Percentiles rank a stretch among this genome's conserved stretches.
These are phyloP conservation scores for Romanogobio albipinnatus DNA, from an alignment of 2,113 vertebrate genomes.

Conservation along the genomic window DNA sequence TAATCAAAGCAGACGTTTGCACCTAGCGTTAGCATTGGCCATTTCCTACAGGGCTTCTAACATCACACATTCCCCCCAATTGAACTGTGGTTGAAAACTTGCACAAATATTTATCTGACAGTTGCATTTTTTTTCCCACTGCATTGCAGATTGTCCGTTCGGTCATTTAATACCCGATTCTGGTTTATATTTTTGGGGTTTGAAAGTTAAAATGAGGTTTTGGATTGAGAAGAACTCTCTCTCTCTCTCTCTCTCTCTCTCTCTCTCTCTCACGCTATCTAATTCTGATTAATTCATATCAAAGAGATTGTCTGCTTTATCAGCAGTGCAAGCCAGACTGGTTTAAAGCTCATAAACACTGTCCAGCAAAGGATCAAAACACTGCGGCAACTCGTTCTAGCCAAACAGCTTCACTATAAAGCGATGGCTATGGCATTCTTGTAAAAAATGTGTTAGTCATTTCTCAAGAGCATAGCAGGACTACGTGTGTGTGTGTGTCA, in stretches of 20 bases:
- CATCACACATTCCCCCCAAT: constrained; percentile 9
- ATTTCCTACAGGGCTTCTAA: constrained; percentile 51
- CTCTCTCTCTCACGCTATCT: no score
- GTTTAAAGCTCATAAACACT: constrained; percentile 62
- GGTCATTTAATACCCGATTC: not conserved
- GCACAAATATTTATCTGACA: constrained; percentile 49
- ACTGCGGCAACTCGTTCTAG: not conserved
- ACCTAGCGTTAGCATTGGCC: constrained; percentile 49
- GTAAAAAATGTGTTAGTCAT: constrained; percentile 48
- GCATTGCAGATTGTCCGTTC: not conserved
- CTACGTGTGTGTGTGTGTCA: constrained; percentile 44
- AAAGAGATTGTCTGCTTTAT: constrained; percentile 16
- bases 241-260: no score
- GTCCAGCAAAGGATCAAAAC: constrained; percentile 56
- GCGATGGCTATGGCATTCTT: constrained; percentile 54
- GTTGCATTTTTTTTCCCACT: not conserved
- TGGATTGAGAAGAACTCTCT: no score
- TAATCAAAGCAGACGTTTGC: constrained; percentile 62
- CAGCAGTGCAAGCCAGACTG: constrained; percentile 62
- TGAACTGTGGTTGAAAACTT: constrained; percentile 47
- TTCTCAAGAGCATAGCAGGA: constrained; percentile 39
- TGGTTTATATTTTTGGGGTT: not conserved
- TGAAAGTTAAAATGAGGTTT: not conserved
- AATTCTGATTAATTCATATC: not conserved
- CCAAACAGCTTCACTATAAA: not conserved